Evolutionary conservation across 2,797 vertebrate genomes (phyloP).

Genomic region (Cercopithecus hamlyni): DNA sequence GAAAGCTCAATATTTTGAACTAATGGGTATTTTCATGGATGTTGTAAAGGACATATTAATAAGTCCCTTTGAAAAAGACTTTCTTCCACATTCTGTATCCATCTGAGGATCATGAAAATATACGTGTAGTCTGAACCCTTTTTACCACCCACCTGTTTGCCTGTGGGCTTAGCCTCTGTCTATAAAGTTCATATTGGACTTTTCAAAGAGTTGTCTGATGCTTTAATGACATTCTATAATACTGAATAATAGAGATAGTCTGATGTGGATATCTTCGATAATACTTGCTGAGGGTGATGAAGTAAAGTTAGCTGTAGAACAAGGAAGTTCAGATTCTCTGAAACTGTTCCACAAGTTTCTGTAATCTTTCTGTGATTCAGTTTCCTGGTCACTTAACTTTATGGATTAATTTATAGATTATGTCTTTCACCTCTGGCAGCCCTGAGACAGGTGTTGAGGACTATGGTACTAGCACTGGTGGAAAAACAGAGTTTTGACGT

Average conservation of each 20-base stretch:
- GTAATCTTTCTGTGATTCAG: neutral
- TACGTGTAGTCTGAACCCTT: neutral
- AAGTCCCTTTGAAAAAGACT: neutral
- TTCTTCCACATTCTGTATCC: neutral
- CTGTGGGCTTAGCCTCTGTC: neutral
- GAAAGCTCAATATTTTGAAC: neutral
- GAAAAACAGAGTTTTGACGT: neutral
- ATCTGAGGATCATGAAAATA: neutral
- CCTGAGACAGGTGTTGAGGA: neutral
- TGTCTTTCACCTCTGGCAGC: neutral
- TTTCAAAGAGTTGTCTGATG: neutral
- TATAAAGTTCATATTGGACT: neutral
- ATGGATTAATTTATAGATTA: neutral
- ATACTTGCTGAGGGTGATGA: neutral
- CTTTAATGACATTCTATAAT: neutral
- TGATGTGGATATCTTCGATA: neutral
- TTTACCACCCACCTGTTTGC: neutral
- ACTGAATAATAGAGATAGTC: neutral
- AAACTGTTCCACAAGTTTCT: neutral
- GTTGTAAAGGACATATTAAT: neutral
- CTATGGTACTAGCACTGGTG: neutral
- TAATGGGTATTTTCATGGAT: neutral
- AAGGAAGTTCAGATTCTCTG: constrained; percentile 19
- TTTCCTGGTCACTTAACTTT: neutral
- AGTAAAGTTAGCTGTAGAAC: neutral